Base-by-base conservation (phyloP, 92 coral and sea anemone species). In the Actinostola sp. region DNA sequence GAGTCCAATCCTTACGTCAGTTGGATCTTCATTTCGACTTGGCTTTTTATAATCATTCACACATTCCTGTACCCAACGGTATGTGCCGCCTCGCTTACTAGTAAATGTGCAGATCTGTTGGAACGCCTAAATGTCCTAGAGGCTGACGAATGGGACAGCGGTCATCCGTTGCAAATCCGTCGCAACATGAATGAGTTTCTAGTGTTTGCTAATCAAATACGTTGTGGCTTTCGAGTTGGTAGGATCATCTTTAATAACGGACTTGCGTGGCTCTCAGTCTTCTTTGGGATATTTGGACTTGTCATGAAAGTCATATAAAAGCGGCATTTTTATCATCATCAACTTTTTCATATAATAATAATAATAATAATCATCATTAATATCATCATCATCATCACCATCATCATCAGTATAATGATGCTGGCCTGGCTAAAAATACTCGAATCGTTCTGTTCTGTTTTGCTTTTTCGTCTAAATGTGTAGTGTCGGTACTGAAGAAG, bases 11-110 rank as follows among this genome's bases (percentile, higher is more conserved):
- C n/a, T n/a, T n/a, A n/a, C n/a, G n/a, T n/a, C n/a, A n/a, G n/a
- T n/a, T 61, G 80, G 80, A 5, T 74, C 10, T 74, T 74, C 38
- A 50, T 24, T 6, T 3, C 31, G 36, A n/a, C 46, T 20, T 62
- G 29, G 23, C 9, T 63, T 28, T 14, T 33, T 15, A 10, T 74
- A 7, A 61, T 54, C 19, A 7, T 74, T 19, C 32, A 61, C 29
- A 71, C 80, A 8, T 62, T 74, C 29, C 41, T 61, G 27, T 74
- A 74, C 59, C 71, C 80, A 23, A 62, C 71, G 8, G 17, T 46
- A 26, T 48, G 80, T 33, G 80, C 80, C 13, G 80, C 80, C 31
- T 39, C 80, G 52, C 62, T 74, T n/a, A 74, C 80, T 20, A 63
- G 66, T 38, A 74, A 20, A 27, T 29, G 80, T 23, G 59, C 16